Conservation (phyloP, 2,797 vertebrate species). For the Phyllotis vaccarum region DNA sequence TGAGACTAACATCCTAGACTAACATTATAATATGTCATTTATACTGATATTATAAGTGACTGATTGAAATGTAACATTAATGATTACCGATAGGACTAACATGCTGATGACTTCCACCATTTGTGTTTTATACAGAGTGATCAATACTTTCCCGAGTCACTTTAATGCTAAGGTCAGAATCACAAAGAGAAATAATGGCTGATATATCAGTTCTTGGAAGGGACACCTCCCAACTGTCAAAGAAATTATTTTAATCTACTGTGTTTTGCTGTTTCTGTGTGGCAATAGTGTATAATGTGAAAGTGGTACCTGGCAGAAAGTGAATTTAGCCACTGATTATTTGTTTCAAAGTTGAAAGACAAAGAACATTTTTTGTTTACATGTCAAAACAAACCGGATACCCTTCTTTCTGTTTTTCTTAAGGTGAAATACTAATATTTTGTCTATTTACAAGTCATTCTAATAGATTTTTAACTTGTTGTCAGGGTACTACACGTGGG, state of each 20-base stretch:
- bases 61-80: background rate
- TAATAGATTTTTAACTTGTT: background rate
- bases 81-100: background rate
- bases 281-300: background rate
- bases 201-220: background rate
- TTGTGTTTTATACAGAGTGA: background rate
- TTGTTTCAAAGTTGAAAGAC: background rate
- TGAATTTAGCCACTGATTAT: background rate
- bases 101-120: background rate
- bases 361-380: background rate
- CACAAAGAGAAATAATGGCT: background rate
- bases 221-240: background rate
- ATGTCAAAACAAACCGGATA: background rate
- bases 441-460: background rate
- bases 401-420: background rate
- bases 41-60: background rate
- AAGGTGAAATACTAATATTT: background rate
- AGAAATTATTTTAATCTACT: background rate
- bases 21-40: background rate
- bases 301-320: background rate
- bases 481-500: no score
- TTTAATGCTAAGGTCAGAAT: background rate
- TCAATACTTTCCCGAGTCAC: background rate
- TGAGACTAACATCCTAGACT: background rate
- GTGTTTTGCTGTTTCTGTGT: background rate